These are phyloP conservation scores for Parotocinclus haroldoi DNA, from an alignment of 2,797 vertebrate genomes.

Conservation along the genomic window DNA sequence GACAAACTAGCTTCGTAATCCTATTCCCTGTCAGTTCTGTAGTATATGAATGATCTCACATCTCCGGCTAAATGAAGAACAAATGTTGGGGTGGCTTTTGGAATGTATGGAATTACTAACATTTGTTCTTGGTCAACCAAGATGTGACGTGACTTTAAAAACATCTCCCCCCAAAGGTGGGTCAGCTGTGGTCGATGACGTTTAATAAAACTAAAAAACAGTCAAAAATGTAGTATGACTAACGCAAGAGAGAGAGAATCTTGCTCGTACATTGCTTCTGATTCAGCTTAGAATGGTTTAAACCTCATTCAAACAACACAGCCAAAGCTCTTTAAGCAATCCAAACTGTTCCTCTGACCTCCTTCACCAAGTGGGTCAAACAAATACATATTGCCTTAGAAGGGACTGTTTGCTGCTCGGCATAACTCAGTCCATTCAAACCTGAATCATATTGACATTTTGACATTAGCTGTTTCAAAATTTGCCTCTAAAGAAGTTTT, in stretches of 20 bases:
- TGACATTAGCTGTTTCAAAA: too few species aligned
- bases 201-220: neutral
- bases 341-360: constrained; percentile 15
- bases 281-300: neutral
- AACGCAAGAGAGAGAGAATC: neutral
- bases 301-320: neutral
- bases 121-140: constrained; percentile 43
- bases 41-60: neutral
- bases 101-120: constrained; percentile 56
- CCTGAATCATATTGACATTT: too few species aligned
- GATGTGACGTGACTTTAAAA: constrained; percentile 32
- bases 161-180: constrained; percentile 27
- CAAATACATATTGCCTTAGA: constrained; percentile 37
- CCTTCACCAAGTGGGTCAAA: constrained; percentile 20
- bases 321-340: neutral
- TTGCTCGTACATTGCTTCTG: constrained; percentile 9
- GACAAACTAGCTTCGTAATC: too few species aligned
- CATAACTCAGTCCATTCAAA: too few species aligned
- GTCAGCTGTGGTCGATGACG: neutral
- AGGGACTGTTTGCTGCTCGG: constrained; percentile 31
- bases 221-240: neutral
- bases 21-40: neutral
- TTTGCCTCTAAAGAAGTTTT: too few species aligned
- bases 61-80: neutral
- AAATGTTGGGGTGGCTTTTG: constrained; percentile 15